Evolutionary conservation across 2,888 invertebrate species (phyloP).

Genomic region (Phymatocera aterrima): DNA sequence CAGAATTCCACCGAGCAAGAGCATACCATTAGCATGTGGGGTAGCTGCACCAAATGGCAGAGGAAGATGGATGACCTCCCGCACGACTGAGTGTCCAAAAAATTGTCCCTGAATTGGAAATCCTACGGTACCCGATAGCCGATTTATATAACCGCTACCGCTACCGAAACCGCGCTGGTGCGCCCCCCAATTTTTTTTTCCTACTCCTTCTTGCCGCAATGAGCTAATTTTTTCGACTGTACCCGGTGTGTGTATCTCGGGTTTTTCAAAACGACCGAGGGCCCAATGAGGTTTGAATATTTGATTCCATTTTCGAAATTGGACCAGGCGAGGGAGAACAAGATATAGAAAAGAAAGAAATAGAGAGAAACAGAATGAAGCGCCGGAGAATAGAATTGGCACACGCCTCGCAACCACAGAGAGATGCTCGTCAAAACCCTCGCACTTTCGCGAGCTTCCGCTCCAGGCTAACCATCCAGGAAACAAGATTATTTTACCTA

Average conservation of each 20-base stretch:
- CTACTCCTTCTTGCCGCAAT: too few species aligned
- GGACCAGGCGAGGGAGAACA: slow-evolving; percentile 23
- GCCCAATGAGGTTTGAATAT: slow-evolving; percentile 41
- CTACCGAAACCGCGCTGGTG: too few species aligned
- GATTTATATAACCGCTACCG: not conserved
- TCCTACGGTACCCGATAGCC: slow-evolving; percentile 69
- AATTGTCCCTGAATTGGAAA: slow-evolving; percentile 79
- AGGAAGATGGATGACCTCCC: slow-evolving; percentile 75
- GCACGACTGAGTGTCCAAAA: slow-evolving; percentile 75
- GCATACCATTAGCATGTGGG: slow-evolving; percentile 57
- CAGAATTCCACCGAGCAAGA: slow-evolving; percentile 56
- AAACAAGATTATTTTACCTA: slow-evolving; percentile 35
- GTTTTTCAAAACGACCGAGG: not conserved
- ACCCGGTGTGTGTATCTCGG: not conserved
- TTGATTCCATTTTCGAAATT: slow-evolving; percentile 40
- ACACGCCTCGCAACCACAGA: not conserved
- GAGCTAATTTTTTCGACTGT: too few species aligned
- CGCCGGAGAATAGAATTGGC: not conserved
- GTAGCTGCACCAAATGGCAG: slow-evolving; percentile 62
- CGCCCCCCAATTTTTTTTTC: too few species aligned
- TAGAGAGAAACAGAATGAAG: not conserved
- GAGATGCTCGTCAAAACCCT: slow-evolving; percentile 16
- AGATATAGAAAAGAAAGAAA: not conserved
- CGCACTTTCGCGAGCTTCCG: not conserved
- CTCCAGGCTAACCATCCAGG: not conserved